A percentile compares a stretch with the other conserved stretches of the same genome.
phyloP scores from a whole-genome alignment of 2,113 vertebrate species.

The Theristicus caerulescens region DNA sequence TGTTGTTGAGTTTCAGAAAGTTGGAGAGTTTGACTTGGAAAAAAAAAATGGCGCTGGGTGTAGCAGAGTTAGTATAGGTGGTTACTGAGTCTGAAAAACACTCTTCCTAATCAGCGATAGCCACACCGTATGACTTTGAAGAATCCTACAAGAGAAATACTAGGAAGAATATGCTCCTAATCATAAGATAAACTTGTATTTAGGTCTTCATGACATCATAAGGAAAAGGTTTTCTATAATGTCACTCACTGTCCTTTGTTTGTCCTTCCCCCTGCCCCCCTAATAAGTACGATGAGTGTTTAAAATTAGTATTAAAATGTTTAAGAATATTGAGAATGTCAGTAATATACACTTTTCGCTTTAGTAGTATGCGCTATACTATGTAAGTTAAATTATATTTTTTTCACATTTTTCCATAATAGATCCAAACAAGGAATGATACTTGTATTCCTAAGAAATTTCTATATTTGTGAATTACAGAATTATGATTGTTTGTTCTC shows the following conservation, averaged over 20 bases:
- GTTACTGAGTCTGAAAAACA: neutral
- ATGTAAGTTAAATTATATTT: neutral
- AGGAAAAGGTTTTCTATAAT: neutral
- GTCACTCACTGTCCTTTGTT: neutral
- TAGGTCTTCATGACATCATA: neutral
- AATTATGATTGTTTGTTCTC: neutral
- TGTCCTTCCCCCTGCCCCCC: neutral
- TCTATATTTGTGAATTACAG: neutral
- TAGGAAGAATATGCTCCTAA: neutral
- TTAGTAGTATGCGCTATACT: neutral
- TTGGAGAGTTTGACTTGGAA: neutral
- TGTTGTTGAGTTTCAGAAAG: neutral
- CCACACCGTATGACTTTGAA: neutral
- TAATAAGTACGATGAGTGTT: neutral
- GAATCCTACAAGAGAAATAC: neutral
- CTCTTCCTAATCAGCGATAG: neutral
- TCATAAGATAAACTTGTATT: neutral
- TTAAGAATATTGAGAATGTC: neutral
- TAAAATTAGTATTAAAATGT: neutral
- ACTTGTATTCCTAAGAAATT: neutral
- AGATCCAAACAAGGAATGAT: neutral
- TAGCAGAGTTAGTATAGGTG: neutral
- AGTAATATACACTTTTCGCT: neutral
- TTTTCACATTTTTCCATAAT: accelerated
- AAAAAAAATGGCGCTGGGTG: neutral